phyloP scores from a whole-genome alignment of 2,888 invertebrate genomes.

The Eupithecia centaureata region DNA sequence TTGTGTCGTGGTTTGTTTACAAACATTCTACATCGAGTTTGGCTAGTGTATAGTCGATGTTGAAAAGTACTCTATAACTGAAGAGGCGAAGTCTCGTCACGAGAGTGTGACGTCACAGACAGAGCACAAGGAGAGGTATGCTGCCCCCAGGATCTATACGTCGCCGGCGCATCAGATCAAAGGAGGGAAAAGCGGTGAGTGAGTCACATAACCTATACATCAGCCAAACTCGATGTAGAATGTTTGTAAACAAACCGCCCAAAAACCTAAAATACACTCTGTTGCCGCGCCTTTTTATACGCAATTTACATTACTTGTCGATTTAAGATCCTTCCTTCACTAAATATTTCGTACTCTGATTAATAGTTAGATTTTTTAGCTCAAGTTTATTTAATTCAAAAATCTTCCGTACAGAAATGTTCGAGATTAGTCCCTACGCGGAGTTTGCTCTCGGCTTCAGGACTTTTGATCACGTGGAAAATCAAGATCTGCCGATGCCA shows the following conservation, averaged over 20 bases:
- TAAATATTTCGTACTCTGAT: too few relatives aligned
- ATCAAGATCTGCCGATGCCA: conserved; percentile 78
- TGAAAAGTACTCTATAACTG: conserved; percentile 65
- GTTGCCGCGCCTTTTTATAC: too few relatives aligned
- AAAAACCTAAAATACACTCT: too few relatives aligned
- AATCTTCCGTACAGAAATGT: conserved; percentile 69
- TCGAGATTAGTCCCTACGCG: conserved; percentile 82
- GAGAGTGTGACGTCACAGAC: conserved; percentile 73
- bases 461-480: conserved; percentile 79
- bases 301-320: too few relatives aligned
- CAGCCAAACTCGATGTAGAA: too few relatives aligned
- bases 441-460: conserved; percentile 80
- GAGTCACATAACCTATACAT: too few relatives aligned
- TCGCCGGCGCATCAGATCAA: conserved; percentile 78
- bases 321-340: too few relatives aligned
- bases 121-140: conserved; percentile 74
- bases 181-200: conserved; percentile 72
- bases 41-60: not conserved
- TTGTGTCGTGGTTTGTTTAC: too few relatives aligned
- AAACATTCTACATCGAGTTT: too few relatives aligned
- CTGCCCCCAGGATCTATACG: conserved; percentile 76
- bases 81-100: conserved; percentile 75
- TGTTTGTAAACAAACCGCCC: too few relatives aligned
- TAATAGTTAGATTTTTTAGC: too few relatives aligned
- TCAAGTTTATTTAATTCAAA: too few relatives aligned